Evolutionary conservation across 2,113 vertebrate genomes (phyloP).

Genomic region (Clarias gariepinus): DNA sequence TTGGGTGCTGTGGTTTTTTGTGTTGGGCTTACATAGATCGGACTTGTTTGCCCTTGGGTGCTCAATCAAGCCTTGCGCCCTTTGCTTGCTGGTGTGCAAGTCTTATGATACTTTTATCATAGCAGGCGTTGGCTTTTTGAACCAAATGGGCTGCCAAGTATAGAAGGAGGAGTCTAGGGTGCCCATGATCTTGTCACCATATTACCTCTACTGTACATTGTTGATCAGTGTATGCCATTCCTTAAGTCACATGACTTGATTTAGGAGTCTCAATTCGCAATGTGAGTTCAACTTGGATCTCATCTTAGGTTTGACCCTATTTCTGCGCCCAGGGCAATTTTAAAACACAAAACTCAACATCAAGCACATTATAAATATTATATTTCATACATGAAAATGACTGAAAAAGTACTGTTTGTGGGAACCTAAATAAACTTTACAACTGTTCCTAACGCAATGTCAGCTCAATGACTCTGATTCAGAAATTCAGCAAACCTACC

Average conservation of each 20-base stretch:
- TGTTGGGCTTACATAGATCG: too few species aligned
- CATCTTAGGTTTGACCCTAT: not conserved
- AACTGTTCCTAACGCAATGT: conserved; percentile 2
- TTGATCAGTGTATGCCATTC: not conserved
- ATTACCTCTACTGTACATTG: too few species aligned
- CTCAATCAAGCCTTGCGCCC: too few species aligned
- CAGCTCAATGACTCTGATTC: conserved; percentile 10
- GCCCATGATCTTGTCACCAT: too few species aligned
- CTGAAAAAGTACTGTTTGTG: not conserved
- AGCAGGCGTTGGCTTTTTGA: too few species aligned
- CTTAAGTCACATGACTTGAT: not conserved
- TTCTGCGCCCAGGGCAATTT: not conserved
- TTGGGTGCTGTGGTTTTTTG: too few species aligned
- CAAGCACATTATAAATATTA: not conserved
- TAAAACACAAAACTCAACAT: not conserved
- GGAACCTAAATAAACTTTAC: not conserved
- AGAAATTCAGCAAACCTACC: conserved; percentile 13
- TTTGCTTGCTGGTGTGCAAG: too few species aligned
- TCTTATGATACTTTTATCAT: too few species aligned
- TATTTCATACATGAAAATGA: not conserved
- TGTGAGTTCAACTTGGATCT: not conserved
- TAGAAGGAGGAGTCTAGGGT: too few species aligned
- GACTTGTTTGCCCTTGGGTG: too few species aligned
- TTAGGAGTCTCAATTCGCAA: not conserved
- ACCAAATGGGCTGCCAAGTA: too few species aligned